Evolutionary conservation across 1,140 invertebrate species (phyloP), one percentile per base, ranked within the genome.

Genomic region (Papilio glaucus): DNA sequence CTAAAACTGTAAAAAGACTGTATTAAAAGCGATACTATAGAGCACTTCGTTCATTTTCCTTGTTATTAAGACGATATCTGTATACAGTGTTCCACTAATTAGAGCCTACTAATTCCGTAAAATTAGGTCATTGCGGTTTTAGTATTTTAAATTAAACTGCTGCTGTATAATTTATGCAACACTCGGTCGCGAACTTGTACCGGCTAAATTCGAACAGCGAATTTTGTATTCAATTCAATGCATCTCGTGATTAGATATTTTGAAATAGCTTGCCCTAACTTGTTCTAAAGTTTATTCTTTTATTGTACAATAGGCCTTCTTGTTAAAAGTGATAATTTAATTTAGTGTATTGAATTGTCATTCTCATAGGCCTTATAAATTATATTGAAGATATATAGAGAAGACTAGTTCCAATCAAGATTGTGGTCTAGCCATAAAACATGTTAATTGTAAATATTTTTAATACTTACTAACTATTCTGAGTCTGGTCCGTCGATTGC

Each of bases 1-100:
- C 78, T 81, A 72, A 78, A 75, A 74, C 41, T 72, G 76, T 57
- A 57, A 57, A 57, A 57, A 57, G 49, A 57, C 60, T 62, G 15
- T 42, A 67, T 68, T 69, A 29, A 69, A 69, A 69, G 41, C 67
- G 67, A 69, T 69, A 26, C 42, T 29, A 57, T 24, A 57, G 24
- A 53, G 26, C 21, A 49, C 67, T 69, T 49, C 24, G 63, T 68
- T 68, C 10, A 37, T 69, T 69, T 53, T 69, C 67, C n/a, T 33
- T 41, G 42, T 39, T 42, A 33, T 69, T 69, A 26, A 49, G 13
- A 69, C 41, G 67, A 33, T 69, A 53, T 49, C 33, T 18, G 67
- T 69, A 29, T 69, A 53, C 53, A 69, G 41, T 45, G 24, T 24
- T 26, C 39, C 24, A 68, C 65, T 45, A 68, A 68, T 68, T 68